Percentiles rank a stretch among this genome's conserved stretches.
phyloP scores from a whole-genome alignment of 2,797 vertebrate genomes.

The Orientallactaga sibirica region DNA sequence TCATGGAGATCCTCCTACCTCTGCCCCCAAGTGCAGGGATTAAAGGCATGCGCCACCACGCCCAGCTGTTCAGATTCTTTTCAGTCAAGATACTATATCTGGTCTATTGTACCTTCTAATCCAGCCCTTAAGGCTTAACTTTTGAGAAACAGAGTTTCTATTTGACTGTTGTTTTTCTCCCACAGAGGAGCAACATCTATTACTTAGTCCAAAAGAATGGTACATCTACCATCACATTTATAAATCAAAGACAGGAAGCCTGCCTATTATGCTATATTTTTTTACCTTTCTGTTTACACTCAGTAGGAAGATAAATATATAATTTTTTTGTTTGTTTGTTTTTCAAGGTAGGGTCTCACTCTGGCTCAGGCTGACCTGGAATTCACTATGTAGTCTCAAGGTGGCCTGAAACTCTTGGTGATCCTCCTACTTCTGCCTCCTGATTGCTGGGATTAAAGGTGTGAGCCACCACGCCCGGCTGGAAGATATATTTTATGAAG shows the following conservation, averaged over 20 bases:
- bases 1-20: too few relatives aligned
- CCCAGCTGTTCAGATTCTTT: not conserved
- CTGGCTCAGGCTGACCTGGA: too few relatives aligned
- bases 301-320: not conserved
- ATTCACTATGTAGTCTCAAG: too few relatives aligned
- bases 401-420: too few relatives aligned
- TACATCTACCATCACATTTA: not conserved
- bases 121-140: not conserved
- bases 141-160: not conserved
- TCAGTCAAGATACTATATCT: not conserved
- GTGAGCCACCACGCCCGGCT: too few relatives aligned
- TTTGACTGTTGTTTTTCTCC: not conserved
- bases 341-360: too few relatives aligned
- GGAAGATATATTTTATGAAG: constrained; percentile 29
- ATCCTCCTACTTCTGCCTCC: too few relatives aligned
- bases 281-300: not conserved
- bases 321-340: too few relatives aligned
- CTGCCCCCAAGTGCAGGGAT: too few relatives aligned
- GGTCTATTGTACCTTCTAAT: not conserved
- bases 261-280: not conserved
- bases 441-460: not conserved
- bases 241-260: not conserved
- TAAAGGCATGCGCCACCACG: too few relatives aligned
- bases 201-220: not conserved
- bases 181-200: not conserved